Percentiles rank a stretch among this genome's conserved stretches.
Evolutionary conservation across 2,888 invertebrate genomes (phyloP).

Genomic region (Plebejus anna): DNA sequence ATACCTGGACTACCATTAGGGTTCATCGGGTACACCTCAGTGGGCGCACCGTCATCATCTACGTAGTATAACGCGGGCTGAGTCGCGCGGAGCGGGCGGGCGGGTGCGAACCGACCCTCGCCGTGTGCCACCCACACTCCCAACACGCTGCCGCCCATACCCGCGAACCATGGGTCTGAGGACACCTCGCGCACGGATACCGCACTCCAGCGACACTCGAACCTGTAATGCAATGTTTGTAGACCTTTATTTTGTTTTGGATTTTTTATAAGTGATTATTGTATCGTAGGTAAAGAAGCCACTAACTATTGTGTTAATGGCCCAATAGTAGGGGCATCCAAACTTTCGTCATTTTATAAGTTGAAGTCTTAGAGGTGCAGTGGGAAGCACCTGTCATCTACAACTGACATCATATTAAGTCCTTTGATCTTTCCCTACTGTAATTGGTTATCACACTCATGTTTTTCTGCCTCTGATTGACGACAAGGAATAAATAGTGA

Average conservation of each 20-base stretch:
- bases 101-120: conserved; percentile 89
- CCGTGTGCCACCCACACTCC: conserved; percentile 99
- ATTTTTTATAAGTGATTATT: no score
- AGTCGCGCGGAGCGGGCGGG: conserved; percentile 66
- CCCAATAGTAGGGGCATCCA: no score
- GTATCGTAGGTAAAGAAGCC: no score
- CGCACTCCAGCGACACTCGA: conserved; percentile 87
- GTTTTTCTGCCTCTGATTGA: no score
- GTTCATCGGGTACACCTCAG: conserved; percentile 94
- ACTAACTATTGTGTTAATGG: neutral
- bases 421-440: no score
- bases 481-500: no score
- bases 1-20: conserved; percentile 92
- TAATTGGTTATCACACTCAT: no score
- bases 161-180: conserved; percentile 89
- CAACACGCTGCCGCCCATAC: conserved; percentile 93
- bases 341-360: no score
- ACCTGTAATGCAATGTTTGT: conserved; percentile 47
- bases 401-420: no score
- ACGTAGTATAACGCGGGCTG: conserved; percentile 90
- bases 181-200: conserved; percentile 82
- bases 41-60: conserved; percentile 87
- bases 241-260: no score
- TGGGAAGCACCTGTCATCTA: no score
- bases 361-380: no score